Conservation (phyloP, 2,888 invertebrate species). For the Aphodius sticticus region DNA sequence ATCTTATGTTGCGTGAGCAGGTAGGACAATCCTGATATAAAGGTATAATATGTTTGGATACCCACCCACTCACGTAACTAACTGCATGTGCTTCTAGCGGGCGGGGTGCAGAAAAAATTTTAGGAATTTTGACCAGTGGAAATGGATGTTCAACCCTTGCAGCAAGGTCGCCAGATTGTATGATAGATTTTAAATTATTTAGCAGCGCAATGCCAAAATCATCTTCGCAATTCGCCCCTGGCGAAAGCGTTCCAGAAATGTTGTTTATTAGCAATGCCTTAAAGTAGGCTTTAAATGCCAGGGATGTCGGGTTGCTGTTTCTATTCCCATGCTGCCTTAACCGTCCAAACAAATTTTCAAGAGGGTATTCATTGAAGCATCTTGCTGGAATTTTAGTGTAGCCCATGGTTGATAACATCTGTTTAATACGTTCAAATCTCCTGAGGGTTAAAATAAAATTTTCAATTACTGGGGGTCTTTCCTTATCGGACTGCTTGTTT, state of each 20-base stretch:
- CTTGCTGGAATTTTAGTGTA: neutral
- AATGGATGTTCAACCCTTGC: neutral
- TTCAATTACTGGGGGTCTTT: neutral
- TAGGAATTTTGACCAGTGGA: neutral
- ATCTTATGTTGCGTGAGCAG: neutral
- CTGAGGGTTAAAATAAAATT: slow-evolving; percentile 1
- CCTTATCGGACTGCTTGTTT: neutral
- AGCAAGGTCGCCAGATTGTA: neutral
- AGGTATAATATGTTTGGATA: neutral
- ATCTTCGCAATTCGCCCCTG: no score
- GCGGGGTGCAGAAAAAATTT: neutral
- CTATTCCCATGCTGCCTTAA: neutral
- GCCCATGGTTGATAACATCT: neutral
- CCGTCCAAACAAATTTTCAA: slow-evolving; percentile 15
- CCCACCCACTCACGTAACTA: neutral
- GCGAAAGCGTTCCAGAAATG: neutral
- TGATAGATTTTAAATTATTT: neutral
- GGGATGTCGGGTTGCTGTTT: no score
- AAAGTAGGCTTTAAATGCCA: no score
- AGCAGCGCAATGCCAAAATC: neutral
- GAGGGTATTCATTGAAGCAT: neutral
- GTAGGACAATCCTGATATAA: neutral
- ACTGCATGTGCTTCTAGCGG: neutral
- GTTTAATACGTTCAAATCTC: neutral
- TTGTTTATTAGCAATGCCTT: neutral